Percentiles rank a stretch among this genome's conserved stretches.
phyloP scores from a whole-genome alignment of 1,140 invertebrate species.

The Dreissena rostriformis region DNA sequence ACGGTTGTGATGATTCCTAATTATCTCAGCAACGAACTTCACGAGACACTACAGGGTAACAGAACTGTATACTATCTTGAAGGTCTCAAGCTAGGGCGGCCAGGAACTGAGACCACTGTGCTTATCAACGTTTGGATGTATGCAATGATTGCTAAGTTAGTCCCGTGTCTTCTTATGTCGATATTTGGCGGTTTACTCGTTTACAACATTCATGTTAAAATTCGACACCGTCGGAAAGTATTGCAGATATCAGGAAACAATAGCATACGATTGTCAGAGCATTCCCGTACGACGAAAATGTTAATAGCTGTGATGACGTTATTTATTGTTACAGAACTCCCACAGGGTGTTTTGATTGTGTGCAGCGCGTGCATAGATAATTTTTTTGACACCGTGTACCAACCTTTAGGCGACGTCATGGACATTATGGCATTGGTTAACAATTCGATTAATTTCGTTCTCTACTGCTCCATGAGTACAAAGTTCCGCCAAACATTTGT shows the following conservation, averaged over 20 bases:
- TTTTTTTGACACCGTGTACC: slow-evolving; percentile 80
- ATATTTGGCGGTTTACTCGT: slow-evolving; percentile 82
- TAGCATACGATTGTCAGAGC: slow-evolving; percentile 80
- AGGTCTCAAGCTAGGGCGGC: slow-evolving; percentile 75
- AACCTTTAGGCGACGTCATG: slow-evolving; percentile 92
- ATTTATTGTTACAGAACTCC: slow-evolving; percentile 93
- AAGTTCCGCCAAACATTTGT: slow-evolving; percentile 94
- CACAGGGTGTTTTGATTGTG: slow-evolving; percentile 83
- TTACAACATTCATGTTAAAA: slow-evolving; percentile 68
- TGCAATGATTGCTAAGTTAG: slow-evolving; percentile 77
- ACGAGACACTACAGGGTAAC: slow-evolving; percentile 12
- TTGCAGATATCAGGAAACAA: not conserved
- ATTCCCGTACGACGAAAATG: slow-evolving; percentile 95
- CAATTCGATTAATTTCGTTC: slow-evolving; percentile 94
- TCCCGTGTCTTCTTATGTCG: slow-evolving; percentile 81
- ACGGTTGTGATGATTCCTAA: slow-evolving; percentile 90
- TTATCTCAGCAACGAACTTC: slow-evolving; percentile 81
- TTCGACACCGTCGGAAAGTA: slow-evolving; percentile 53
- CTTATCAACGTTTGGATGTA: slow-evolving; percentile 73
- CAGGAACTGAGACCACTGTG: slow-evolving; percentile 64
- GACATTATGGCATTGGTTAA: slow-evolving; percentile 96
- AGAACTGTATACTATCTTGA: slow-evolving; percentile 68
- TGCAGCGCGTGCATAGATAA: slow-evolving; percentile 72
- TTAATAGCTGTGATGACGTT: slow-evolving; percentile 92
- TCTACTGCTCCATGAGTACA: slow-evolving; percentile 96